Conservation (phyloP, 2,797 vertebrate species). For the Novumbra hubbsi region DNA sequence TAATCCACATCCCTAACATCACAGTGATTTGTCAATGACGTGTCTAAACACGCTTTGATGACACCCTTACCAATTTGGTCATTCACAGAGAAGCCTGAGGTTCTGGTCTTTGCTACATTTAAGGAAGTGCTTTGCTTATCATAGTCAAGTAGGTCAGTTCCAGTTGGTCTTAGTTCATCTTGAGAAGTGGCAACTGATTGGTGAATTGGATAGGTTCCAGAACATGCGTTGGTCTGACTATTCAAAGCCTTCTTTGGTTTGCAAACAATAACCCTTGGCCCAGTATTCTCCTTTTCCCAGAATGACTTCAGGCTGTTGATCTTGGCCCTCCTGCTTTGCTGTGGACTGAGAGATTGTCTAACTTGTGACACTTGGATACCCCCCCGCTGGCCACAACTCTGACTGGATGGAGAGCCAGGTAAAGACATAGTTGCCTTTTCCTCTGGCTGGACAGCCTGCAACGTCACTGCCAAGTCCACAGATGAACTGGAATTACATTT, state of each 20-base stretch:
- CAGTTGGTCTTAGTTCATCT: slow-evolving; percentile 14
- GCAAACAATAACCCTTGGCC: slow-evolving; percentile 23
- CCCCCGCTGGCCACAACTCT: not conserved
- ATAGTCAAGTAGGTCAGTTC: slow-evolving; percentile 13
- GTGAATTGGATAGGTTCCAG: slow-evolving; percentile 14
- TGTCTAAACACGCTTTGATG: slow-evolving; percentile 52
- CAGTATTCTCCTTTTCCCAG: slow-evolving; percentile 58
- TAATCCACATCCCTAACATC: slow-evolving; percentile 57
- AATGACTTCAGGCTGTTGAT: slow-evolving; percentile 50
- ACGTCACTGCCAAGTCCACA: slow-evolving; percentile 27
- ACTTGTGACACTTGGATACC: slow-evolving; percentile 15
- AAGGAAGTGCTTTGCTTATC: slow-evolving; percentile 13
- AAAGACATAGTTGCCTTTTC: not conserved
- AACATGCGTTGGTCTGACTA: slow-evolving; percentile 18
- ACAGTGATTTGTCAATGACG: slow-evolving; percentile 62
- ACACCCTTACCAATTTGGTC: slow-evolving; percentile 63
- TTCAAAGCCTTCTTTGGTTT: slow-evolving; percentile 26
- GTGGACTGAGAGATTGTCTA: slow-evolving; percentile 31
- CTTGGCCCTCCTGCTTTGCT: slow-evolving; percentile 39
- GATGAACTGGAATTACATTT: slow-evolving; percentile 49
- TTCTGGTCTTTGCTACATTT: slow-evolving; percentile 46
- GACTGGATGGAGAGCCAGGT: slow-evolving; percentile 1
- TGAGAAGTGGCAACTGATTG: slow-evolving; percentile 9
- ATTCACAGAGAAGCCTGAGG: slow-evolving; percentile 64
- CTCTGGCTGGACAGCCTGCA: slow-evolving; percentile 17